Conservation (phyloP, 2,113 vertebrate genomes). For the Dromiciops gliroides region DNA sequence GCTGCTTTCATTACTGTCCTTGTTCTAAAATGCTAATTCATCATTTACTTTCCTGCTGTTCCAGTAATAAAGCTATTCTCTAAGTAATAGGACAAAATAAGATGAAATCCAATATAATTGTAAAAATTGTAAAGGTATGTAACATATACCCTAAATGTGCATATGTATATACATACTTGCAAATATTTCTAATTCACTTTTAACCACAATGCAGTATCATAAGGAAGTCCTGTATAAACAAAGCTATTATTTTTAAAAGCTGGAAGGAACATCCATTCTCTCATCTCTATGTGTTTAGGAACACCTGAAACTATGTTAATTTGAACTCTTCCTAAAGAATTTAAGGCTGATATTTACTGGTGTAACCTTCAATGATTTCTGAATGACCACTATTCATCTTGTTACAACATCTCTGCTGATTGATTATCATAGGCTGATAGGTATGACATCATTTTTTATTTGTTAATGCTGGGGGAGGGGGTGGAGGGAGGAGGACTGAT, state of each 20-base stretch:
- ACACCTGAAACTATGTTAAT: background rate
- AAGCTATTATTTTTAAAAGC: background rate
- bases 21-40: conserved; percentile 41
- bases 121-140: background rate
- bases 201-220: conserved; percentile 2
- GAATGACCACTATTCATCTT: background rate
- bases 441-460: conserved; percentile 51
- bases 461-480: conserved; percentile 1
- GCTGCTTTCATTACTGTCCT: conserved; percentile 27
- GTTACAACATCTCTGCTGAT: background rate
- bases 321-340: background rate
- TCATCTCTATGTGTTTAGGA: background rate
- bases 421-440: conserved; percentile 40
- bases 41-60: background rate
- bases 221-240: background rate
- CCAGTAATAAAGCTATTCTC: conserved; percentile 17
- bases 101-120: conserved; percentile 15
- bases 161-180: background rate
- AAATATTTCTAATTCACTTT: conserved; percentile 5
- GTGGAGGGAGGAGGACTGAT: background rate
- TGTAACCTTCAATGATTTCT: background rate
- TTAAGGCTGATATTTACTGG: background rate
- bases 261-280: background rate
- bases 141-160: background rate
- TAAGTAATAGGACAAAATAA: conserved; percentile 5